A percentile compares a stretch with the other conserved stretches of the same genome.
These are phyloP conservation scores for Drosophila picticornis DNA, from an alignment of 2,888 invertebrate species.

Conservation along the genomic window DNA sequence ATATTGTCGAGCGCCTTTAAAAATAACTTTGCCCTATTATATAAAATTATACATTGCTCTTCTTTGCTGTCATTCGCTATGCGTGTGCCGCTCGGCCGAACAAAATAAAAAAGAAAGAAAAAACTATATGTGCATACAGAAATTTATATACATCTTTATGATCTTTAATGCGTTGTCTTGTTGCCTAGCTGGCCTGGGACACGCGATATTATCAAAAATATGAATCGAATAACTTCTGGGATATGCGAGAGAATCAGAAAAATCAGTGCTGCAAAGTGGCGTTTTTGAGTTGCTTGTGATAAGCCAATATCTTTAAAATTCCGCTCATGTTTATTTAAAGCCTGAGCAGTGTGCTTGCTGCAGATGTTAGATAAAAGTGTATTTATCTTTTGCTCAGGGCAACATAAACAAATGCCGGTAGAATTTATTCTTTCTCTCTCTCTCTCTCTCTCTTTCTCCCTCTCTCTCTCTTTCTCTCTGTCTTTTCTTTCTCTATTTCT, in stretches of 20 bases:
- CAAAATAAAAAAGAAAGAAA: conserved; percentile 9
- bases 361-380: conserved; percentile 48
- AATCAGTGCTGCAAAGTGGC: neutral
- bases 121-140: conserved; percentile 17
- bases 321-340: conserved; percentile 54
- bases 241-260: conserved; percentile 1
- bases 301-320: conserved; percentile 30
- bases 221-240: neutral
- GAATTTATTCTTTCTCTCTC: conserved; percentile 22
- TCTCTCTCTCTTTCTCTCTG: neutral
- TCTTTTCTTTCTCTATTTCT: neutral
- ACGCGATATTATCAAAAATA: conserved; percentile 27
- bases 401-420: conserved; percentile 61
- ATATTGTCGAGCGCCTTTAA: conserved; percentile 79
- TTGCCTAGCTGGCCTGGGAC: conserved; percentile 15
- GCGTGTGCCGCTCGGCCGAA: conserved; percentile 64
- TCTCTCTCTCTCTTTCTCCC: neutral
- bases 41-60: conserved; percentile 81
- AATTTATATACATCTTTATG: conserved; percentile 33
- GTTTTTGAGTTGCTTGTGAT: conserved; percentile 9
- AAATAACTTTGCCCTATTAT: conserved; percentile 83
- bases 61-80: conserved; percentile 67
- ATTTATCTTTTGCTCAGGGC: conserved; percentile 32
- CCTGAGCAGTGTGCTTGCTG: conserved; percentile 15
- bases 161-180: conserved; percentile 40